Evolutionary conservation across 2,888 invertebrate genomes (phyloP).

Genomic region (Zygaena filipendulae): DNA sequence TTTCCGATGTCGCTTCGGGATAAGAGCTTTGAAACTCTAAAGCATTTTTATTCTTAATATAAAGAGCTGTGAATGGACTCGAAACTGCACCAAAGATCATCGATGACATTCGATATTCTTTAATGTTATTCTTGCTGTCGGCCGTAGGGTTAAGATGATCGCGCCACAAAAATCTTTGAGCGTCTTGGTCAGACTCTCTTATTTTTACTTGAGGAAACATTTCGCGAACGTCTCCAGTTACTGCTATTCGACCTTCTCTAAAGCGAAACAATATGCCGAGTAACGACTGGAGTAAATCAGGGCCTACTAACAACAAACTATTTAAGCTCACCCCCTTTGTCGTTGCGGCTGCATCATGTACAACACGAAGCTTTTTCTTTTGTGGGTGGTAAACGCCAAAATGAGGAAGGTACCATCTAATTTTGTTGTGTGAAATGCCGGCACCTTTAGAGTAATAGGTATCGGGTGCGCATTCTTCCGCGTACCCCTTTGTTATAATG

Average conservation of each 20-base stretch:
- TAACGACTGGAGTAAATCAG: conserved; percentile 22
- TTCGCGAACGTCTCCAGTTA: conserved; percentile 6
- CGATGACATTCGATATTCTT: conserved; percentile 9
- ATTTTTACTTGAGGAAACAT: conserved; percentile 10
- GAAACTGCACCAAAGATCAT: conserved; percentile 11
- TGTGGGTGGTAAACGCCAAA: conserved; percentile 10
- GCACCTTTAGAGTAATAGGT: neutral
- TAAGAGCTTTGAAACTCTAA: neutral
- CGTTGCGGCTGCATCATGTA: conserved; percentile 24
- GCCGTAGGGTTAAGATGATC: neutral
- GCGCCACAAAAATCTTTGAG: conserved; percentile 6
- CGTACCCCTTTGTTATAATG: conserved; percentile 16
- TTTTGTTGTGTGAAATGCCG: neutral
- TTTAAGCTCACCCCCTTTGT: conserved; percentile 19
- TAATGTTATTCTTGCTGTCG: too few species aligned
- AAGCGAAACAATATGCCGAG: conserved; percentile 19
- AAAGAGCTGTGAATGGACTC: conserved; percentile 10
- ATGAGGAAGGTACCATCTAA: conserved; percentile 2
- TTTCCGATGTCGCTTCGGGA: conserved; percentile 2
- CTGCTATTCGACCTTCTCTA: conserved; percentile 5
- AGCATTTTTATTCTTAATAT: conserved; percentile 10
- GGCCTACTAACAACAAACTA: conserved; percentile 20
- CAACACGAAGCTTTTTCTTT: conserved; percentile 18
- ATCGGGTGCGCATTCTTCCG: conserved; percentile 6
- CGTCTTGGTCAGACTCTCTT: conserved; percentile 1